Percentiles rank a stretch among this genome's conserved stretches.
These are phyloP conservation scores for Saccopteryx bilineata DNA, from an alignment of 2,113 vertebrate species.

Conservation along the genomic window DNA sequence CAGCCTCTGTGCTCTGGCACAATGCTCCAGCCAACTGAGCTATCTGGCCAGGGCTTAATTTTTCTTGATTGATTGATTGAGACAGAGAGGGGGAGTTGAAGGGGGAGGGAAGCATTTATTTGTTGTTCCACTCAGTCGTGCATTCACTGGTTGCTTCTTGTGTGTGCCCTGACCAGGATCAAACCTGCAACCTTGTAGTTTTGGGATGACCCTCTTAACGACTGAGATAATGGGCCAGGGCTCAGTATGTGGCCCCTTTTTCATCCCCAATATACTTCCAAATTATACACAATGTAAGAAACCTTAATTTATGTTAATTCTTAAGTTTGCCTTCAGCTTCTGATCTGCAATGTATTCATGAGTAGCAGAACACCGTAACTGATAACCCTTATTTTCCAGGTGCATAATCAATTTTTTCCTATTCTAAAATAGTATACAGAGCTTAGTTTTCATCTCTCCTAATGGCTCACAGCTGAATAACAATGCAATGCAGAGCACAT, in stretches of 20 bases:
- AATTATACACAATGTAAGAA: not conserved
- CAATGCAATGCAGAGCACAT: not conserved
- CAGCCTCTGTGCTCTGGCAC: no score
- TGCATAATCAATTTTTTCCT: not conserved
- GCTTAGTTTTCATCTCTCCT: not conserved
- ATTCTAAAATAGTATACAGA: not conserved
- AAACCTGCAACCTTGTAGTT: no score
- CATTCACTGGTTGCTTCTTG: no score
- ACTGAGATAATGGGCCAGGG: no score
- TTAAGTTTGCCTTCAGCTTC: not conserved
- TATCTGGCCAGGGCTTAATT: no score
- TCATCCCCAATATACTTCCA: not conserved
- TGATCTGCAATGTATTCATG: not conserved
- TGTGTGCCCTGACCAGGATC: no score
- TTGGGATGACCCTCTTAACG: no score
- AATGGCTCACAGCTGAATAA: not conserved
- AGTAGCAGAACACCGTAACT: not conserved
- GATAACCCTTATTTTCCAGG: constrained; percentile 2
- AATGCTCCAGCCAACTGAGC: no score
- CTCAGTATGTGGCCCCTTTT: not conserved
- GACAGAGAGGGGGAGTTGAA: no score
- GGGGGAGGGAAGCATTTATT: no score
- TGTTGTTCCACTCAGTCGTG: no score
- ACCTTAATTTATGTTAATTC: not conserved
- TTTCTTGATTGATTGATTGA: no score